Conservation (phyloP, 2,113 vertebrate genomes). For the Varanus salvator region DNA sequence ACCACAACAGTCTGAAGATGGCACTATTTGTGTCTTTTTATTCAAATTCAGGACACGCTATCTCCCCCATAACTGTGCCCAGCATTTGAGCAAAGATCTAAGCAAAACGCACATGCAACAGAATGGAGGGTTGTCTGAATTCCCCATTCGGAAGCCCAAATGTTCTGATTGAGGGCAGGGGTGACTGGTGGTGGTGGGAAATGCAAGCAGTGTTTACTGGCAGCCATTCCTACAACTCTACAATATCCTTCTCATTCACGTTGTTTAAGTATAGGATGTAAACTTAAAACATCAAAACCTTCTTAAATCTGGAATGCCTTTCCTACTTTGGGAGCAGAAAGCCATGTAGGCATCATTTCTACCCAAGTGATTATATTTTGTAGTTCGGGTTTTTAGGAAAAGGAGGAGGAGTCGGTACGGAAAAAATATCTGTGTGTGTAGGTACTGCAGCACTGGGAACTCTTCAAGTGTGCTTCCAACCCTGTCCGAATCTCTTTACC, state of each 20-base stretch:
- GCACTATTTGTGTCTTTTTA: background rate
- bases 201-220: too few relatives aligned
- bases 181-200: background rate
- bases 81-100: background rate
- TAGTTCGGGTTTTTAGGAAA: background rate
- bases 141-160: background rate
- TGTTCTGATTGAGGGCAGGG: too few relatives aligned
- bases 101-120: too few relatives aligned
- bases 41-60: background rate
- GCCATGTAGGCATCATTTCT: background rate
- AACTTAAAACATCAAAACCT: too few relatives aligned
- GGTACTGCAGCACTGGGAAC: background rate
- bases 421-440: background rate
- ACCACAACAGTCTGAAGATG: background rate
- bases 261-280: background rate
- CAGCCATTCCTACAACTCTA: too few relatives aligned
- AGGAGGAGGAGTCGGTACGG: background rate
- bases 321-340: background rate
- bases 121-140: background rate
- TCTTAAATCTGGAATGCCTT: too few relatives aligned
- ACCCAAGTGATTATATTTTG: background rate
- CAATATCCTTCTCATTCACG: background rate
- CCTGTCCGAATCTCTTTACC: background rate
- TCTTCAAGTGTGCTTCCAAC: background rate
- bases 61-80: background rate